These are phyloP conservation scores for Pogonophryne albipinna DNA, from an alignment of 2,797 vertebrate species.

Conservation along the genomic window DNA sequence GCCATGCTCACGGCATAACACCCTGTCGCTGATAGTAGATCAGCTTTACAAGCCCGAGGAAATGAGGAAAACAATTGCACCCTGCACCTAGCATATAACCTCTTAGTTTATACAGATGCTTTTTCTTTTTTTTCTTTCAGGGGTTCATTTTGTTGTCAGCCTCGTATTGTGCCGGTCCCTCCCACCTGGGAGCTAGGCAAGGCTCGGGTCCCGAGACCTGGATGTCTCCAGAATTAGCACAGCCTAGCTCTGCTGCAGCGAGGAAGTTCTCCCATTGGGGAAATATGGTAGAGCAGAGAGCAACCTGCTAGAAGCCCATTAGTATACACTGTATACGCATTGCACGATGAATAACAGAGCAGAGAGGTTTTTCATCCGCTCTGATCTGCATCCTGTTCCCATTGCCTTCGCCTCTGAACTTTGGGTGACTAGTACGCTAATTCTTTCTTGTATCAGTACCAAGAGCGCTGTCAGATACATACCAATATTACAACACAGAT, in stretches of 20 bases:
- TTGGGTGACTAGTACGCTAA: conserved; percentile 36
- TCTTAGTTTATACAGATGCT: conserved; percentile 57
- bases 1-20: conserved; percentile 70
- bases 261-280: conserved; percentile 68
- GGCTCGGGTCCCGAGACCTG: conserved; percentile 67
- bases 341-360: conserved; percentile 62
- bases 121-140: conserved; percentile 34
- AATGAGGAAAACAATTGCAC: conserved; percentile 81
- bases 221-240: conserved; percentile 81
- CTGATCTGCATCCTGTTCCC: conserved; percentile 56
- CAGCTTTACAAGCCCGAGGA: conserved; percentile 75
- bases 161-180: conserved; percentile 51
- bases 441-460: conserved; percentile 25
- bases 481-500: conserved; percentile 4
- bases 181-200: conserved; percentile 62
- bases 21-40: conserved; percentile 72
- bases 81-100: conserved; percentile 64
- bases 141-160: conserved; percentile 62
- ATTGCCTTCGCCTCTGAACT: conserved; percentile 67
- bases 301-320: conserved; percentile 68
- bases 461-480: conserved; percentile 21
- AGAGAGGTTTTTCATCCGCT: conserved; percentile 40
- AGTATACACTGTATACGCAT: conserved; percentile 68
- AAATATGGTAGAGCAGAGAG: conserved; percentile 55
- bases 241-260: conserved; percentile 69